Conservation (phyloP, 2,888 invertebrate genomes). For the Deilephila elpenor region DNA sequence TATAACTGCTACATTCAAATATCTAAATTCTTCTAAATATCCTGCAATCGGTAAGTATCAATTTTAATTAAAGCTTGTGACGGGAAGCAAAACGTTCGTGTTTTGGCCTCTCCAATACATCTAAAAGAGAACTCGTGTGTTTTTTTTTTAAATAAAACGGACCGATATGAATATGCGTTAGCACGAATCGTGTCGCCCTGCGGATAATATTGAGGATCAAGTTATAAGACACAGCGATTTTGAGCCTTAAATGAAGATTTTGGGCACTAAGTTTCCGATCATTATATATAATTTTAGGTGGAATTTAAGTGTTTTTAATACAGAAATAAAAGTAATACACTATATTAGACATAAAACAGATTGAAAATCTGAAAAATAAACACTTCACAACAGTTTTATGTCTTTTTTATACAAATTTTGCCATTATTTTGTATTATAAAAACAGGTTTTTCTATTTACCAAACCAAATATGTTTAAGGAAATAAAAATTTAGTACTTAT, state of each 20-base stretch:
- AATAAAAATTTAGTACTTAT: no score
- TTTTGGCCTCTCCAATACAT: slow-evolving; percentile 17
- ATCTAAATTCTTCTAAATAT: background rate
- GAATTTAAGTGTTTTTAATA: no score
- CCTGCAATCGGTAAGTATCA: background rate
- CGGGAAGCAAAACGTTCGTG: background rate
- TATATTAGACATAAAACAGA: no score
- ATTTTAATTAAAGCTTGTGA: slow-evolving; percentile 18
- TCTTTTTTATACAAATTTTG: no score
- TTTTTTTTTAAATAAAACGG: slow-evolving; percentile 22
- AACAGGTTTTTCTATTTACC: no score
- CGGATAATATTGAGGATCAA: slow-evolving; percentile 2
- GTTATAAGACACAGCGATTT: background rate
- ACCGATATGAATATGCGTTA: slow-evolving; percentile 25
- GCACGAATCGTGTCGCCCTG: slow-evolving; percentile 27
- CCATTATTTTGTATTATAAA: no score
- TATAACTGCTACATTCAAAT: no score
- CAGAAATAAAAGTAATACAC: no score
- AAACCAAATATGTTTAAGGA: no score
- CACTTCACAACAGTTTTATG: no score
- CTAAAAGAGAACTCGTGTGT: slow-evolving; percentile 22
- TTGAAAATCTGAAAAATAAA: no score
- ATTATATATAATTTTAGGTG: no score
- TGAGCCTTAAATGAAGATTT: background rate
- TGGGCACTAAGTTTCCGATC: background rate